Percentiles rank a stretch among this genome's conserved stretches.
These are phyloP conservation scores for Alviniconcha strummeri DNA, from an alignment of 2,888 invertebrate species.

Conservation along the genomic window DNA sequence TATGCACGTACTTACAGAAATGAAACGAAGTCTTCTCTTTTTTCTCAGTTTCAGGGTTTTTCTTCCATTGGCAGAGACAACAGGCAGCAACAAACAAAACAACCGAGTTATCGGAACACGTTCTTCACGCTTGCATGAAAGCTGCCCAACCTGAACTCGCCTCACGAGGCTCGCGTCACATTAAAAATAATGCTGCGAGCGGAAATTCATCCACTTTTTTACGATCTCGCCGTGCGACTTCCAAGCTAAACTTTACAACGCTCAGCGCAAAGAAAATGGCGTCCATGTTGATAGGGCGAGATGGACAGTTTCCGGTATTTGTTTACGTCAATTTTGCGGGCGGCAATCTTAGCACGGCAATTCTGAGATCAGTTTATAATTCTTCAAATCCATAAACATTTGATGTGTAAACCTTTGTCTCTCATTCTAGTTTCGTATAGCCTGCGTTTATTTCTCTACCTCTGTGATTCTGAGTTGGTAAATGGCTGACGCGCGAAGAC, in stretches of 20 bases:
- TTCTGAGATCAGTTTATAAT: conserved; percentile 2
- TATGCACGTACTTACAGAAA: too few relatives aligned
- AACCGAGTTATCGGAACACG: neutral
- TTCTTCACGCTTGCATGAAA: too few relatives aligned
- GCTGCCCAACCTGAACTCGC: neutral
- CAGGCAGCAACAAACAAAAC: neutral
- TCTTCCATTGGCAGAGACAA: neutral
- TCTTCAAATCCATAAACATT: neutral
- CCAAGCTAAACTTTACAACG: conserved; percentile 17
- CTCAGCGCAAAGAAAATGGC: conserved; percentile 24
- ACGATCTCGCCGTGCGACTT: conserved; percentile 17
- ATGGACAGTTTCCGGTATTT: conserved; percentile 32
- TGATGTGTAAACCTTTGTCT: conserved; percentile 4
- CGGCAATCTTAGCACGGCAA: neutral
- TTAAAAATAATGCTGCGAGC: conserved; percentile 1
- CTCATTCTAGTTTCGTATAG: neutral
- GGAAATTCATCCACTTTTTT: conserved; percentile 18
- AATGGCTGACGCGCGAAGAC: too few relatives aligned
- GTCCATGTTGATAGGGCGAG: conserved; percentile 19
- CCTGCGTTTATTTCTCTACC: too few relatives aligned
- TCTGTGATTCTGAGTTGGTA: too few relatives aligned
- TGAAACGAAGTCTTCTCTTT: neutral
- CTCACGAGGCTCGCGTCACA: conserved; percentile 7
- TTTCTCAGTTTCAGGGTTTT: neutral
- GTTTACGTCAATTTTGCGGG: conserved; percentile 26